Conservation (phyloP, 2,888 invertebrate species). For the Urechis unicinctus region DNA sequence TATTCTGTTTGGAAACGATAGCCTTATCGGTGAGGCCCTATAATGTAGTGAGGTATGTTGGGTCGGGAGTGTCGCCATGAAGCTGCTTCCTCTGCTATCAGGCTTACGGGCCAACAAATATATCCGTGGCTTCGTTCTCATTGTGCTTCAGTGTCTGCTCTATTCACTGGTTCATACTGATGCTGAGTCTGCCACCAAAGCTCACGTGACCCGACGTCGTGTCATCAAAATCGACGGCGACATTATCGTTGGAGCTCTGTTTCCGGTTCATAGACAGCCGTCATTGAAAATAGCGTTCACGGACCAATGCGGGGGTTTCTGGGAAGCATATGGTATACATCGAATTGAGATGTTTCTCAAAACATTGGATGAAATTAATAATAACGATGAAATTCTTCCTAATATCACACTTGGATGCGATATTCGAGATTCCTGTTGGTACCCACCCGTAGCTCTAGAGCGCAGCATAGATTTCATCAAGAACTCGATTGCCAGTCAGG, state of each 20-base stretch:
- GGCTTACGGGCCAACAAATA: too few species aligned
- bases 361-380: slow-evolving; percentile 56
- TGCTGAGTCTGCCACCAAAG: too few species aligned
- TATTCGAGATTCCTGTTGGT: slow-evolving; percentile 76
- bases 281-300: slow-evolving; percentile 35
- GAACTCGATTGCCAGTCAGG: slow-evolving; percentile 54
- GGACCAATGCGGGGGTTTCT: slow-evolving; percentile 59
- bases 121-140: too few species aligned
- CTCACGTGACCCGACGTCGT: slow-evolving; percentile 14
- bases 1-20: too few species aligned
- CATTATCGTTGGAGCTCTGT: slow-evolving; percentile 58
- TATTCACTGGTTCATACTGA: too few species aligned
- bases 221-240: slow-evolving; percentile 53
- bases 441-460: slow-evolving; percentile 70
- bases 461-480: slow-evolving; percentile 71
- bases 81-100: too few species aligned
- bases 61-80: too few species aligned
- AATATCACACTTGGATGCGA: slow-evolving; percentile 62
- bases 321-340: slow-evolving; percentile 72
- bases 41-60: too few species aligned
- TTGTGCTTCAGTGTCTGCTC: too few species aligned
- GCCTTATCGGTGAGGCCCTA: too few species aligned
- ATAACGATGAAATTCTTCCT: slow-evolving; percentile 57
- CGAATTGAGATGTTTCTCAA: slow-evolving; percentile 58
- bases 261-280: slow-evolving; percentile 56